Evolutionary conservation across 2,888 invertebrate species (phyloP).

Genomic region (Scaptomyza polygonia): DNA sequence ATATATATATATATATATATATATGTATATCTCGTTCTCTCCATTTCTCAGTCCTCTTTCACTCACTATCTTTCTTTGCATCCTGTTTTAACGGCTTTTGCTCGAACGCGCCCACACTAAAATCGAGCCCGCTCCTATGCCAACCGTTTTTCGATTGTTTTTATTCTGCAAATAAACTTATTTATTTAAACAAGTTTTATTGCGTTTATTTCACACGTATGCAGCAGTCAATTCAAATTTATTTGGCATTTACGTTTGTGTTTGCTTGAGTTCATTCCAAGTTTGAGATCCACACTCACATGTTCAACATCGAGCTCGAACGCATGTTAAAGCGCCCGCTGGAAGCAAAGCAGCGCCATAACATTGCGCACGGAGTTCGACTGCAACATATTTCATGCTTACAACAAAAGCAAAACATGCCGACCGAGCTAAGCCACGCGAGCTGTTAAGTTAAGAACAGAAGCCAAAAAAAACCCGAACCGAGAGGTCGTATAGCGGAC

Average conservation of each 20-base stretch:
- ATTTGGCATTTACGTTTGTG: neutral
- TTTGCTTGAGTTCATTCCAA: neutral
- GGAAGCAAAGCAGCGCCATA: slow-evolving; percentile 29
- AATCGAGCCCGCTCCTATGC: slow-evolving; percentile 15
- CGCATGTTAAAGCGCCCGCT: slow-evolving; percentile 1
- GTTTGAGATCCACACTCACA: slow-evolving; percentile 51
- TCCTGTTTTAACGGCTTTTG: slow-evolving; percentile 72
- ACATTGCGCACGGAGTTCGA: slow-evolving; percentile 33
- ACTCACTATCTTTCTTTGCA: slow-evolving; percentile 33
- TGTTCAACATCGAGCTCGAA: slow-evolving; percentile 55
- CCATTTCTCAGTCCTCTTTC: no score
- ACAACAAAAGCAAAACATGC: slow-evolving; percentile 13
- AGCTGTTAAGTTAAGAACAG: slow-evolving; percentile 42
- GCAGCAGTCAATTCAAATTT: neutral
- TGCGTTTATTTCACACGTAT: neutral
- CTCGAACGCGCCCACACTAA: slow-evolving; percentile 33
- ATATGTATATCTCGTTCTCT: slow-evolving; percentile 2
- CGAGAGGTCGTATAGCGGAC: slow-evolving; percentile 58
- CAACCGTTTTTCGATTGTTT: neutral
- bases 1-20: neutral
- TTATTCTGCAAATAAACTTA: slow-evolving; percentile 6
- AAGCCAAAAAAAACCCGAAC: slow-evolving; percentile 60
- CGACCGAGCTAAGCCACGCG: slow-evolving; percentile 13
- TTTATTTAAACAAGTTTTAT: slow-evolving; percentile 1
- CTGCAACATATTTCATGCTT: slow-evolving; percentile 25